Percentiles rank a stretch among this genome's conserved stretches.
Conservation (phyloP, 2,888 invertebrate genomes). For the Leptogaster cylindrica region DNA sequence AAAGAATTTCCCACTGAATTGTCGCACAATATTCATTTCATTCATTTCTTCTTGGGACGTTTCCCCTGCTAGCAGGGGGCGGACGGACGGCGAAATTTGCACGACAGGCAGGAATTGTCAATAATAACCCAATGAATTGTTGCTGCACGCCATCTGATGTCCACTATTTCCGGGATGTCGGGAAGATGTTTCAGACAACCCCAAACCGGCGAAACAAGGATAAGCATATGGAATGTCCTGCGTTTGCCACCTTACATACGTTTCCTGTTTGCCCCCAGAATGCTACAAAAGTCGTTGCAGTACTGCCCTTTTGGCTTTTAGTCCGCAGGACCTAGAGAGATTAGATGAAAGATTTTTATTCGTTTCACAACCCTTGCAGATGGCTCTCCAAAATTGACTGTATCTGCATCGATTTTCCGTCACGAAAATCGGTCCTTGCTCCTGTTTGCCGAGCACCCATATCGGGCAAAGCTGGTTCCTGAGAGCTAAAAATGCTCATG, state of each 20-base stretch:
- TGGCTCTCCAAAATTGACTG: slow-evolving; percentile 42
- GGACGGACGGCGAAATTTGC: slow-evolving; percentile 14
- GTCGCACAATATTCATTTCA: slow-evolving; percentile 26
- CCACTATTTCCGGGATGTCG: slow-evolving; percentile 7
- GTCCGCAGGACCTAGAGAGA: slow-evolving; percentile 33
- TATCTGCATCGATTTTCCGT: slow-evolving; percentile 44
- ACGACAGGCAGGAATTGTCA: slow-evolving; percentile 21
- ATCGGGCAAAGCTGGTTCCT: neutral
- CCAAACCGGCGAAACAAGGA: neutral
- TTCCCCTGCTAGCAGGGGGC: neutral
- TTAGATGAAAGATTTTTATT: slow-evolving; percentile 43
- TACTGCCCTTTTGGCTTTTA: neutral
- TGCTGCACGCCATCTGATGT: slow-evolving; percentile 43
- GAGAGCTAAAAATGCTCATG: neutral
- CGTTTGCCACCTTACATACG: slow-evolving; percentile 10
- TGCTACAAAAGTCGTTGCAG: neutral
- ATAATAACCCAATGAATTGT: slow-evolving; percentile 43
- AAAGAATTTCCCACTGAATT: slow-evolving; percentile 37
- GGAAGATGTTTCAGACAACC: neutral
- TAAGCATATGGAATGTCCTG: slow-evolving; percentile 36
- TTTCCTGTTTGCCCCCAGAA: slow-evolving; percentile 4
- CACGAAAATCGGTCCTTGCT: slow-evolving; percentile 26
- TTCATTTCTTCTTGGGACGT: neutral
- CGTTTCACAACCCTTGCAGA: slow-evolving; percentile 31
- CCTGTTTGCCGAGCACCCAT: neutral